phyloP scores from a whole-genome alignment of 2,797 vertebrate species.

The Sitta carolinensis region DNA sequence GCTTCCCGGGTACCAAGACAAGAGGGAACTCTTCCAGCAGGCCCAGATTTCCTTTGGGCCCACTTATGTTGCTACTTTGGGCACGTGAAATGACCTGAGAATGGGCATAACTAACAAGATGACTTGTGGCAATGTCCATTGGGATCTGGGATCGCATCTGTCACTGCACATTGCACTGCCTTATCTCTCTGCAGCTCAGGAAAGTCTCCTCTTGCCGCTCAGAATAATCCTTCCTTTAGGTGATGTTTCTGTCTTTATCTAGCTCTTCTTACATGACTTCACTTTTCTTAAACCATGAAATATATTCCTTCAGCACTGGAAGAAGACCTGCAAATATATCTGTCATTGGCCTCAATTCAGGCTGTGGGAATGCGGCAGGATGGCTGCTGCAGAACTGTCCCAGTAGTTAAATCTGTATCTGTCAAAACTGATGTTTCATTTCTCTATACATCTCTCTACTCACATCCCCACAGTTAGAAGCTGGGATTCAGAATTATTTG shows the following conservation, averaged over 20 bases:
- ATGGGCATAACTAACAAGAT: background rate
- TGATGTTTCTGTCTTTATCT: slow-evolving; percentile 3
- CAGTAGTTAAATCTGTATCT: background rate
- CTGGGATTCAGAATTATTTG: background rate
- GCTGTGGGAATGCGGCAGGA: background rate
- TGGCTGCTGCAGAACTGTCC: background rate
- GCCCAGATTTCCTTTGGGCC: background rate
- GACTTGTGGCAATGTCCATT: background rate
- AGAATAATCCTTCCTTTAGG: slow-evolving; percentile 7
- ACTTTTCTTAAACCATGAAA: background rate
- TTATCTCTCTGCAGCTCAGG: background rate
- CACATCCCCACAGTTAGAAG: background rate
- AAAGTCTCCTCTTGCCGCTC: background rate
- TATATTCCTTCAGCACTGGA: background rate
- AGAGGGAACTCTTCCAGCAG: background rate
- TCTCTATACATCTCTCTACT: background rate
- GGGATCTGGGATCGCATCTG: background rate
- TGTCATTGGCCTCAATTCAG: background rate
- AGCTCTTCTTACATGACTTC: slow-evolving; percentile 1
- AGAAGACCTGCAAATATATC: background rate
- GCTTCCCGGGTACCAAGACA: background rate
- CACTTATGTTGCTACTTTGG: background rate
- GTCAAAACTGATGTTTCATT: slow-evolving; percentile 8
- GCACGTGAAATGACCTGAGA: background rate
- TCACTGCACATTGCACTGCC: background rate